Evolutionary conservation across 2,113 vertebrate species (phyloP).

Genomic region (Erythrolamprus reginae): DNA sequence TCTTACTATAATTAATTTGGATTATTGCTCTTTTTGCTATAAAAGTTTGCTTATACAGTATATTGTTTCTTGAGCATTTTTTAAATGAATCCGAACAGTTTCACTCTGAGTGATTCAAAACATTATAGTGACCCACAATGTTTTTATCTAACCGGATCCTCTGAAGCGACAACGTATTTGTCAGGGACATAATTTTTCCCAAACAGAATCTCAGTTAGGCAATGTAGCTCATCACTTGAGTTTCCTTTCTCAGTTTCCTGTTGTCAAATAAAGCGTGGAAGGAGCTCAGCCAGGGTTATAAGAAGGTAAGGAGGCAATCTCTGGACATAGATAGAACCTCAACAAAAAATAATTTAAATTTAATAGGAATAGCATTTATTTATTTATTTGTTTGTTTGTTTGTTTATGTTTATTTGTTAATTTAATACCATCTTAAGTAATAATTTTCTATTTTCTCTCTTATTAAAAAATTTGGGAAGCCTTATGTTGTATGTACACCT

Average conservation of each 20-base stretch:
- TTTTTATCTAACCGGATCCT: neutral
- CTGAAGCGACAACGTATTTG: neutral
- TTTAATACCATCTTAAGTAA: neutral
- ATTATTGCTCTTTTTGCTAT: neutral
- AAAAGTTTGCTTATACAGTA: neutral
- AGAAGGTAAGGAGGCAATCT: neutral
- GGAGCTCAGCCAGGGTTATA: neutral
- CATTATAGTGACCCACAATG: neutral
- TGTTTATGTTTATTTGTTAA: too few relatives aligned
- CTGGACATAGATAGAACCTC: neutral
- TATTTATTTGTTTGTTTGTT: too few relatives aligned
- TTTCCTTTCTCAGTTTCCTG: neutral
- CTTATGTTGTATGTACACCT: neutral
- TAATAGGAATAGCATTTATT: neutral
- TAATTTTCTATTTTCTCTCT: neutral
- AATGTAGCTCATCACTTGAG: neutral
- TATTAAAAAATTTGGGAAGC: neutral
- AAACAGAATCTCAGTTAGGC: neutral
- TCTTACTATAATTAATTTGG: neutral
- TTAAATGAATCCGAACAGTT: neutral
- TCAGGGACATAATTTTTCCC: neutral
- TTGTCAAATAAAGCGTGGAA: neutral
- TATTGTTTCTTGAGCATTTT: neutral
- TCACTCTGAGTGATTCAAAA: neutral
- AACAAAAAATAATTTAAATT: neutral